A percentile compares a stretch with the other conserved stretches of the same genome.
These are phyloP conservation scores for Mylabris sibirica DNA, from an alignment of 2,888 invertebrate species.

Conservation along the genomic window DNA sequence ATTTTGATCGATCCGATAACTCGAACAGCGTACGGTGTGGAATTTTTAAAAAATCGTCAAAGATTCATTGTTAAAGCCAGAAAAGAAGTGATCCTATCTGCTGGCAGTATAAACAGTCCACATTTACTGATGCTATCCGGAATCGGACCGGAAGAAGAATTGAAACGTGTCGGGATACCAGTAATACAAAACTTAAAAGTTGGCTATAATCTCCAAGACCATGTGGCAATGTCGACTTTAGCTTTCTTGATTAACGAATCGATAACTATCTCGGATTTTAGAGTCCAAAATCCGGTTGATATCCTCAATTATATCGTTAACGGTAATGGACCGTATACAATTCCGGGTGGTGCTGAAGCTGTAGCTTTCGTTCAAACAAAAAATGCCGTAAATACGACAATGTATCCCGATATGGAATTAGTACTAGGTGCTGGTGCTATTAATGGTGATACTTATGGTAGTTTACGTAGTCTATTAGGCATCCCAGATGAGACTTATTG, in stretches of 20 bases:
- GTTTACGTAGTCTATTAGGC: slow-evolving; percentile 71
- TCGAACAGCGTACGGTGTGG: slow-evolving; percentile 72
- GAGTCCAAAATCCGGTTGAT: slow-evolving; percentile 63
- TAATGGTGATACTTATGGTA: slow-evolving; percentile 76
- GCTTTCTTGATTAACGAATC: slow-evolving; percentile 76
- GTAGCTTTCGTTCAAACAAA: slow-evolving; percentile 78
- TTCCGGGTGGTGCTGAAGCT: slow-evolving; percentile 81
- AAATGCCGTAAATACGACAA: slow-evolving; percentile 61
- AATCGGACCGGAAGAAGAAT: slow-evolving; percentile 73
- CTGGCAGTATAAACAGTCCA: slow-evolving; percentile 85
- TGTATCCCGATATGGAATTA: slow-evolving; percentile 80
- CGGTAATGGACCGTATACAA: slow-evolving; percentile 75
- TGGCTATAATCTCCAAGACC: slow-evolving; percentile 84
- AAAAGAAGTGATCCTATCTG: slow-evolving; percentile 81
- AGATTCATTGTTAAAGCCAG: slow-evolving; percentile 66
- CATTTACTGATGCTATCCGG: slow-evolving; percentile 88
- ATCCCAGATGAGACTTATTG: slow-evolving; percentile 69
- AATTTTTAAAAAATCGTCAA: slow-evolving; percentile 70
- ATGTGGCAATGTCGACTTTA: slow-evolving; percentile 75
- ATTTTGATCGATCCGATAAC: slow-evolving; percentile 70
- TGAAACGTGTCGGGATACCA: slow-evolving; percentile 67
- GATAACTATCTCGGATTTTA: slow-evolving; percentile 71
- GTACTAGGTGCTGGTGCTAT: slow-evolving; percentile 81
- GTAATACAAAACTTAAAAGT: slow-evolving; percentile 75
- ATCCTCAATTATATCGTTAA: slow-evolving; percentile 70